Conservation (phyloP, 2,888 invertebrate genomes). For the Malthinus flaveolus region DNA sequence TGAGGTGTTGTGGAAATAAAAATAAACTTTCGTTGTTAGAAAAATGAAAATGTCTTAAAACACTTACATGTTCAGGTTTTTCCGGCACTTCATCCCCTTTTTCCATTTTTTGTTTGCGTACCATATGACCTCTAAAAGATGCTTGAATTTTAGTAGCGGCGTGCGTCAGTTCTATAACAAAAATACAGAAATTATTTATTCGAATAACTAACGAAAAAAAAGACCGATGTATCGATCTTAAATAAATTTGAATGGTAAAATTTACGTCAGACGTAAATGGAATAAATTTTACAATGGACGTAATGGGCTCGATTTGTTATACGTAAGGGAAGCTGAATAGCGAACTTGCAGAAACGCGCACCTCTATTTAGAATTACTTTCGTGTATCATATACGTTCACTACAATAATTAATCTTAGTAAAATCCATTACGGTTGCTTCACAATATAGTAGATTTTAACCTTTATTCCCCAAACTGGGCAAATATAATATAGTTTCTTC, state of each 20-base stretch:
- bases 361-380: background rate
- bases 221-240: background rate
- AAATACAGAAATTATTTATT: background rate
- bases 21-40: background rate
- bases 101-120: constrained; percentile 66
- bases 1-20: background rate
- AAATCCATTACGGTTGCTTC: background rate
- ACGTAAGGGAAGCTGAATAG: background rate
- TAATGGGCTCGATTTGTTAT: constrained; percentile 2
- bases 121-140: constrained; percentile 87
- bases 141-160: constrained; percentile 92
- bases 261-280: constrained; percentile 1
- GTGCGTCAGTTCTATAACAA: constrained; percentile 42
- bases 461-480: too few species aligned
- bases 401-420: background rate
- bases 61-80: constrained; percentile 32
- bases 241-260: constrained; percentile 1
- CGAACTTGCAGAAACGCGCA: background rate
- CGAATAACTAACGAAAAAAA: background rate
- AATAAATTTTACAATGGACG: constrained; percentile 1
- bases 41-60: background rate
- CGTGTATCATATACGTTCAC: background rate
- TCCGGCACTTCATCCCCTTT: constrained; percentile 47
- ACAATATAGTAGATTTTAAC: background rate
- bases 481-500: too few species aligned